These are phyloP conservation scores for Ichneumoninae sp. DNA, from an alignment of 2,888 invertebrate species.

Conservation along the genomic window DNA sequence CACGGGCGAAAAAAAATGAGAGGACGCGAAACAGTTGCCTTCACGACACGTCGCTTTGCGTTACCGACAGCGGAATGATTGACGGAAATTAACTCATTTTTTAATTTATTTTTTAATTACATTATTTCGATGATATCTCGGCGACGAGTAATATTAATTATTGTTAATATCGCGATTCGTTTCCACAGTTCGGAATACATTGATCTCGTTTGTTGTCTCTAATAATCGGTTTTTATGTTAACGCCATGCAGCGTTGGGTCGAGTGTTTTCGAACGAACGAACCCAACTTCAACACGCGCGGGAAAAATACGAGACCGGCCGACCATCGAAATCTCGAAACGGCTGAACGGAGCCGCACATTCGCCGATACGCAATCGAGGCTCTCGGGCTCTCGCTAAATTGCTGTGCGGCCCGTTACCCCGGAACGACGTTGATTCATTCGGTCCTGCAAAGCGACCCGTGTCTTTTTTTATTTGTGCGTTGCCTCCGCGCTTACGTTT, in stretches of 20 bases:
- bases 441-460: conserved; percentile 13
- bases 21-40: conserved; percentile 53
- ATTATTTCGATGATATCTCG: background rate
- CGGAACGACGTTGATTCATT: background rate
- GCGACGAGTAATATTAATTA: background rate
- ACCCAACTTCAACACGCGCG: conserved; percentile 7
- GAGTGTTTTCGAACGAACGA: conserved; percentile 1
- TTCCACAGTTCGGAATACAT: background rate
- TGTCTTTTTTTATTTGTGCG: background rate
- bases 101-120: background rate
- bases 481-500: background rate
- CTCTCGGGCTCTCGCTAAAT: conserved; percentile 2
- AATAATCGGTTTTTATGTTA: background rate
- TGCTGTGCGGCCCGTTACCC: background rate
- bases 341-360: conserved; percentile 3
- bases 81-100: too few species aligned
- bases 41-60: conserved; percentile 29
- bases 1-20: conserved; percentile 32
- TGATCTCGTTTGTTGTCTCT: background rate
- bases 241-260: background rate
- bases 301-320: background rate
- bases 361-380: conserved; percentile 11
- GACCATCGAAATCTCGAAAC: conserved; percentile 22
- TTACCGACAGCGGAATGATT: background rate
- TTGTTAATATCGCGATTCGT: background rate